Percentiles rank a stretch among this genome's conserved stretches.
Conservation (phyloP, 2,797 vertebrate genomes). For the Scyliorhinus canicula region DNA sequence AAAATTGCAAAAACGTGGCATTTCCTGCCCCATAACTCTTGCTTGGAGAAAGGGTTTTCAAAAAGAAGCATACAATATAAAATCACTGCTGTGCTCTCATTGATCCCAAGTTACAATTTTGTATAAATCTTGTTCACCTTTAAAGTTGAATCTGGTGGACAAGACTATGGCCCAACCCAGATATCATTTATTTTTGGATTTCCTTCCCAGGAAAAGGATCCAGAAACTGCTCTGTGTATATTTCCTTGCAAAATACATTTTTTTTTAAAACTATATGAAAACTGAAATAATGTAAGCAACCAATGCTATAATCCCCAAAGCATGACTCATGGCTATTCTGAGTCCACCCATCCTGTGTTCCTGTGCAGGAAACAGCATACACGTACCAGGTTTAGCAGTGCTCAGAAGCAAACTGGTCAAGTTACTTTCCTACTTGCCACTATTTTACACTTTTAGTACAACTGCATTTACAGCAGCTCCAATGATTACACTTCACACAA, state of each 20-base stretch:
- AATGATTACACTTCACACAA: slow-evolving; percentile 40
- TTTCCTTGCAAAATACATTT: background rate
- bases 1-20: background rate
- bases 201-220: background rate
- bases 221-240: background rate
- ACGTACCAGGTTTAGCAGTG: background rate
- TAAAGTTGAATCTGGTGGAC: background rate
- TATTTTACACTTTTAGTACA: slow-evolving; percentile 38
- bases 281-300: background rate
- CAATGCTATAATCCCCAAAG: background rate
- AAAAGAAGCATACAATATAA: background rate
- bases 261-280: background rate
- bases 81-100: background rate
- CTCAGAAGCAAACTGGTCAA: background rate
- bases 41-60: background rate
- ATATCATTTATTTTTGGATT: background rate
- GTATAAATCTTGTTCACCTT: background rate
- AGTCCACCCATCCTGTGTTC: slow-evolving; percentile 34
- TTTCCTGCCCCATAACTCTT: background rate
- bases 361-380: background rate
- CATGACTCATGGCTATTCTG: background rate
- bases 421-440: background rate
- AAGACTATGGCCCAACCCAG: background rate
- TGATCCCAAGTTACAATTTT: background rate
- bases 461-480: slow-evolving; percentile 35